Base-by-base conservation (phyloP, 2,113 vertebrate species). In the Redunca redunca region DNA sequence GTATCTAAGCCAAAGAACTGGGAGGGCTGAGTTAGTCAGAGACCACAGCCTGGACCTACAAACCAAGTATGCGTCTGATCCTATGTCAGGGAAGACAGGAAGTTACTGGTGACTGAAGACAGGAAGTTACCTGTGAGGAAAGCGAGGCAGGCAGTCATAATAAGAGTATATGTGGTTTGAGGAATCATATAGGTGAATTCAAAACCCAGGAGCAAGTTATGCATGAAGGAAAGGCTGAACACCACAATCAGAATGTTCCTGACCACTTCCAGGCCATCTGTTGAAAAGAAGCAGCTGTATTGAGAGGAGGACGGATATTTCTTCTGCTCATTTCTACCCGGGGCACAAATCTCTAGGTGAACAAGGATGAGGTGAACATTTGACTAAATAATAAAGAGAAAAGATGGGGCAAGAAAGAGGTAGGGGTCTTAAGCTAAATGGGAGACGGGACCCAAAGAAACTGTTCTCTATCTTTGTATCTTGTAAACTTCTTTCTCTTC, bases 81-180 rank as follows among this genome's bases (percentile, higher is more conserved):
- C 21, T 57, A 16, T 33, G 53, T 67, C 21, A 40, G 33, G 57
- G 33, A 67, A 67, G 17, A 67, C 17, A 21, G 2, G 64, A 67
- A 36, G 17, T 36, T 67, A 67, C 33, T n/a, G 0, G 33, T 67
- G 33, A 5, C 1, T 36, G 52, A 14, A 81, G 3, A 74, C 26
- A 62, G 48, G 17, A 60, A 78, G 26, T 96, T 98, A 98, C 97
- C 98, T 96, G 95, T 91, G 46, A 96, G 23, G 87, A 97, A 93
- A 67, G 90, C 52, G 16, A 95, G 11, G 96, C 55, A 30, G 30
- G 77, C 80, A 53, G 50, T 23, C 33, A 86, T 11, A 57, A 97
- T 17, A 57, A 84, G 26, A 6, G 21, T 6, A 15, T 7, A 74
- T 40, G 50, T 90, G 2, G 74, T 96, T 19, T 87, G 87, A 90